Percentiles rank a stretch among this genome's conserved stretches.
These are phyloP conservation scores for Drosophila infuscata DNA, from an alignment of 2,888 invertebrate genomes.

Conservation along the genomic window DNA sequence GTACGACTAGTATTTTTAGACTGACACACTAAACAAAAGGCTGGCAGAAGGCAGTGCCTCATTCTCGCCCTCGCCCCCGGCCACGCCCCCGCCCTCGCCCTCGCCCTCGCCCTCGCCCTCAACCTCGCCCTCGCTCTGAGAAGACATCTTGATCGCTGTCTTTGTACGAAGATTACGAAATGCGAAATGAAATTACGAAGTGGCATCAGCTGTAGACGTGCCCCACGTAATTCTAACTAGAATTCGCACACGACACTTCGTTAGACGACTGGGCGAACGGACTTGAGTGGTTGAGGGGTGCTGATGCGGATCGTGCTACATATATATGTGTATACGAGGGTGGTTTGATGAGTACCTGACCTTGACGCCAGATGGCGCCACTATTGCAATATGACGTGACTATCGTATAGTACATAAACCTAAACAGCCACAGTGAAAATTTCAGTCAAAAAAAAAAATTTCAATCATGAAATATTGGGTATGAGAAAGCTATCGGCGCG, in stretches of 20 bases:
- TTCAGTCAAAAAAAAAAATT: too few species aligned
- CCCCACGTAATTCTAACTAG: constrained; percentile 71
- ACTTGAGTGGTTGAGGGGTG: not conserved
- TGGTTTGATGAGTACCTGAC: too few species aligned
- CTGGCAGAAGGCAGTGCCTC: constrained; percentile 35
- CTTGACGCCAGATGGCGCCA: too few species aligned
- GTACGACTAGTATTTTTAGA: constrained; percentile 64
- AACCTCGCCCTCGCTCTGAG: constrained; percentile 2
- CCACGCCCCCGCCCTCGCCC: too few species aligned
- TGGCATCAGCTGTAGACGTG: constrained; percentile 39
- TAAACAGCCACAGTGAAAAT: too few species aligned
- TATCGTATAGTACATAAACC: too few species aligned
- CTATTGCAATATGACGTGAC: too few species aligned
- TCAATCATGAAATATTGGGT: too few species aligned
- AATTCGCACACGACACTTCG: constrained; percentile 42
- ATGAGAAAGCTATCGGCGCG: too few species aligned
- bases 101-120: constrained; percentile 13
- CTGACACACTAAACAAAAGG: constrained; percentile 72
- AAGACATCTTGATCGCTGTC: constrained; percentile 31
- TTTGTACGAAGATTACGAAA: constrained; percentile 67
- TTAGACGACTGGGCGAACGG: not conserved
- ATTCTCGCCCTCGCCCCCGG: constrained; percentile 14
- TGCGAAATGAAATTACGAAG: constrained; percentile 19
- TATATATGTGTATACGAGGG: constrained; percentile 1
- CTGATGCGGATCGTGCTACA: not conserved